phyloP scores from a whole-genome alignment of 2,888 invertebrate genomes.

The Pterostichus niger region DNA sequence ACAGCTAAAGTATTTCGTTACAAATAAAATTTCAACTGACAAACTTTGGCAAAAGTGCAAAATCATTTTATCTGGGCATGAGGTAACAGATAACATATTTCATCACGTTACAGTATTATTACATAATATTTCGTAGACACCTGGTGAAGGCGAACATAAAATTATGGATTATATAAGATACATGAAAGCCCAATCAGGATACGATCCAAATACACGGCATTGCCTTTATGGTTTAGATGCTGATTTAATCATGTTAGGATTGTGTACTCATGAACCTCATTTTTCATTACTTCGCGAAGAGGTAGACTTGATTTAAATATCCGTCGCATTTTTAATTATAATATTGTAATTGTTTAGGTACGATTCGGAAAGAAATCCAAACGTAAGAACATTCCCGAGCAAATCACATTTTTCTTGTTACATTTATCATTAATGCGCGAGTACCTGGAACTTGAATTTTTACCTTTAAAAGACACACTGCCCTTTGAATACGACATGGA shows the following conservation, averaged over 20 bases:
- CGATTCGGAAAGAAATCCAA: slow-evolving; percentile 87
- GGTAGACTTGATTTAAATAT: slow-evolving; percentile 69
- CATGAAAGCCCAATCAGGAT: slow-evolving; percentile 89
- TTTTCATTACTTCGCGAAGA: slow-evolving; percentile 97
- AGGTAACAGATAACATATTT: slow-evolving; percentile 79
- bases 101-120: slow-evolving; percentile 11
- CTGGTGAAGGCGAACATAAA: slow-evolving; percentile 99
- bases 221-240: slow-evolving; percentile 98
- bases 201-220: slow-evolving; percentile 95
- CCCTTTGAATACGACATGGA: slow-evolving; percentile 91
- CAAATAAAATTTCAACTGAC: slow-evolving; percentile 90
- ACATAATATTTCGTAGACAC: slow-evolving; percentile 81
- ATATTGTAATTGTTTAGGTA: slow-evolving; percentile 78
- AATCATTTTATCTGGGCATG: slow-evolving; percentile 94
- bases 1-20: slow-evolving; percentile 92
- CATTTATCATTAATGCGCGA: slow-evolving; percentile 95
- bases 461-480: slow-evolving; percentile 82
- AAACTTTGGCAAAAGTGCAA: slow-evolving; percentile 92
- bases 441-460: slow-evolving; percentile 95
- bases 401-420: slow-evolving; percentile 94
- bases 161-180: slow-evolving; percentile 99
- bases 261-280: slow-evolving; percentile 97
- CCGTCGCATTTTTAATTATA: background rate
- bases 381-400: slow-evolving; percentile 87
- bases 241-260: slow-evolving; percentile 97